Evolutionary conservation across 2,888 invertebrate species (phyloP), one percentile per base, ranked within the genome.

Genomic region (Mimas tiliae): DNA sequence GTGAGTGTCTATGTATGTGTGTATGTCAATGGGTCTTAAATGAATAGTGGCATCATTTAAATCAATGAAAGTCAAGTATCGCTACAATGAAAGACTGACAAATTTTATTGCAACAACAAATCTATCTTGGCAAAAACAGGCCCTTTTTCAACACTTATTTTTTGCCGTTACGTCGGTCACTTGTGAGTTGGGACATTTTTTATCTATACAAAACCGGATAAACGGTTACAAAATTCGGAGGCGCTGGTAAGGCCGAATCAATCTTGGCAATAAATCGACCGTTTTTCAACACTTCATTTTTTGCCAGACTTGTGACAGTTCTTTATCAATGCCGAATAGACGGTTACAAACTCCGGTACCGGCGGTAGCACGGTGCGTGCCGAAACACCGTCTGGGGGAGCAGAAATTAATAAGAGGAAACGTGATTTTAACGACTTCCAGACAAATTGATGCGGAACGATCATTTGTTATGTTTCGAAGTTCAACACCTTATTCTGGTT

Each of bases 351-450:
- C 80, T 85, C 85, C 42, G 84, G 85, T 81, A 80, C 79, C 74
- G 80, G 76, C 72, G 72, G 75, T 80, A 80, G 80, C 80, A 77
- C 77, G 76, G 83, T 80, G 82, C 82, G 81, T 81, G 81, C 74
- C 74, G 68, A 66, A 69, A 74, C 75, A 74, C 52, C 66, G 52
- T 34, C 74, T 72, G 76, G 80, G 86, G 88, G 87, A 84, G 83
- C 85, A 86, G 83, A 90, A 90, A 92, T 91, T 91, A 88, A 88
- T 89, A 87, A 85, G 86, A 85, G 87, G 87, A 88, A 88, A 89
- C 89, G 83, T 82, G 85, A 88, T 87, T 88, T 87, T 89, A 89
- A 88, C 89, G 87, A 88, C 87, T 85, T 81, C 82, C 83, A 84
- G 86, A 87, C 86, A 87, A 89, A 89, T 89, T 88, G 89, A 88